Evolutionary conservation across 2,888 invertebrate genomes (phyloP), one percentile per base, ranked within the genome.

Genomic region (Andrena chrysosceles): DNA sequence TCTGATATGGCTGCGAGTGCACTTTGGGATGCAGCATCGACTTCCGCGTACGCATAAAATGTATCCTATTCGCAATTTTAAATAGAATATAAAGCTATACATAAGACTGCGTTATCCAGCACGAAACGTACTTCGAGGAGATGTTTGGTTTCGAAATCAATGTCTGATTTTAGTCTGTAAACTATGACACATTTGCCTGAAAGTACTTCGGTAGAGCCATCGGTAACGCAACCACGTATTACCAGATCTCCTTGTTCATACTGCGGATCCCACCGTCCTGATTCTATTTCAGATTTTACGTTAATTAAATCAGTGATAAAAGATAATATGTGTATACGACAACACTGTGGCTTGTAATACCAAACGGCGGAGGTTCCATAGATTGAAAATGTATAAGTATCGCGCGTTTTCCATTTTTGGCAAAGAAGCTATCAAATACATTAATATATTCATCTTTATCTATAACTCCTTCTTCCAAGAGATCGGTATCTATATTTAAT

Each of bases 361-460:
- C 96, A 92, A 96, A 94, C 85, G 96, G 95, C 70, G 96, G 96
- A 0, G 96, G 96, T 54, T 95, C 95, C 89, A 96, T 95, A 29
- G 95, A 92, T 87, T 97, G 96, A 93, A 96, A 96, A 91, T 96
- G 96, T 80, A 97, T 95, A 75, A 97, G 94, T 67, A 97, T 92
- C 64, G 96, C 96, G 84, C 95, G 95, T 75, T 95, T 94, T 1
- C 96, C 96, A 29, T 96, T 96, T 81, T 95, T 95, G 6, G 94
- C 95, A 26, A 96, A 95, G 56, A 97, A 95, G 87, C 95, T 96
- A 67, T 96, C 95, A 77, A 97, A 92, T 26, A 95, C 91, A 10
- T 96, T 95, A 1, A 97, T 93, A 89, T 96, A 95, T 73, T 94
- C 91, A 75, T 96, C 96, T 64, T 95, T 95, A 93, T 98, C 98